Percentiles rank a stretch among this genome's conserved stretches.
Conservation (phyloP, 2,888 invertebrate genomes). For the Drosophila meridionalis region DNA sequence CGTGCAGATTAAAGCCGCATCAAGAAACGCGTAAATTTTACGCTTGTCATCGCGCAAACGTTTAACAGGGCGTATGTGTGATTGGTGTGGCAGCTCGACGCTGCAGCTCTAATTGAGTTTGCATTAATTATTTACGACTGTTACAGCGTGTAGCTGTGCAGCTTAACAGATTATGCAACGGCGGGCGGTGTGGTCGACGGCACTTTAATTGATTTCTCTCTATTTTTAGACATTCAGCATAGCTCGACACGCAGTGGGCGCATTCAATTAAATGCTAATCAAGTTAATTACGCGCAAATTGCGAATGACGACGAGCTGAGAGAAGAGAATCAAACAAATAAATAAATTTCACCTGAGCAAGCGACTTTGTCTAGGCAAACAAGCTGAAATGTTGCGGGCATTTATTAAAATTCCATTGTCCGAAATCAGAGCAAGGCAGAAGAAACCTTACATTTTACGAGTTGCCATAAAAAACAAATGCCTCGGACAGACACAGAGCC, state of each 20-base stretch:
- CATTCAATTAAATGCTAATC: conserved; percentile 49
- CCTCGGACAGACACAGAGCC: not conserved
- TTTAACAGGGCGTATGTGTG: conserved; percentile 54
- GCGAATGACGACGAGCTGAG: conserved; percentile 20
- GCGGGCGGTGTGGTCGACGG: not conserved
- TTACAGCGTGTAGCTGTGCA: not conserved
- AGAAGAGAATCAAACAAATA: not conserved
- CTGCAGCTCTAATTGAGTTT: conserved; percentile 13
- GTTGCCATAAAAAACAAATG: conserved; percentile 35
- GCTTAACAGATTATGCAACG: conserved; percentile 21
- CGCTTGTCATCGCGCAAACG: conserved; percentile 36
- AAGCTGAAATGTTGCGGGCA: not conserved
- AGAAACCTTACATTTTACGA: conserved; percentile 22
- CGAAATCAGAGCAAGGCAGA: conserved; percentile 20
- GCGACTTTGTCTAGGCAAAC: not conserved
- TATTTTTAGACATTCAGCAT: conserved; percentile 12
- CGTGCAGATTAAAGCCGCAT: conserved; percentile 53
- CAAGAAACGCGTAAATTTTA: conserved; percentile 49
- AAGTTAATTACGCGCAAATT: conserved; percentile 37
- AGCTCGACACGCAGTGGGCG: conserved; percentile 5
- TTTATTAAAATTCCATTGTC: conserved; percentile 15
- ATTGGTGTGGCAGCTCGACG: conserved; percentile 20
- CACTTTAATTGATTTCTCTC: conserved; percentile 23
- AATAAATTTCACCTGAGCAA: not conserved
- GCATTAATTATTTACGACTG: conserved; percentile 9